Base-by-base conservation (phyloP, 2,888 invertebrate species). In the Rhyacophila evoluta region DNA sequence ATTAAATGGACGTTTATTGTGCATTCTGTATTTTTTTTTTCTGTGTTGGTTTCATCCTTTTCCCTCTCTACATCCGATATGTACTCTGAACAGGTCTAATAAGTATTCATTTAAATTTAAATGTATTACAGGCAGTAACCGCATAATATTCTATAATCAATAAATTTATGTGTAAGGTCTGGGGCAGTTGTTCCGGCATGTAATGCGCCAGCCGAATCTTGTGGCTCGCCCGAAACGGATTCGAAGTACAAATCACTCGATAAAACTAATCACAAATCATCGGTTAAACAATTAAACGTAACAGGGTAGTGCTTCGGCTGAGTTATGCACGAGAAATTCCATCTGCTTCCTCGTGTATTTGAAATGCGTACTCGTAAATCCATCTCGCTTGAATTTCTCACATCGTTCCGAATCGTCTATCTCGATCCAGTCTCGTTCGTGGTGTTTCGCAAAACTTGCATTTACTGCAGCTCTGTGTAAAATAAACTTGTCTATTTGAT, bases 211-310 rank as follows among this genome's bases (percentile, higher is more conserved):
- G 39, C 55, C 8, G 10, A 55, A 55, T 55, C 55, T 55, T 19
- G 10, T 19, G 10, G 12, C 55, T 6, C 15, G 19, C 6, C 55
- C 10, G 6, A 55, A 55, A 25, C 19, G 55, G 55, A 8, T 15
- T 41, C 41, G 12, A 19, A 41, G 19, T 41, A 41, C 41, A 41
- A 55, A 55, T 55, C 55, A 55, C 55, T 55, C 55, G 55, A 55
- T 55, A 55, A 55, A 55, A 55, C 55, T 55, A 55, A 55, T 55
- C 55, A 55, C 55, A 55, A 55, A 55, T 55, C 55, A 55, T 55
- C 55, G 55, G 55, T 55, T 41, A 55, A 55, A 55, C 55, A 55
- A 55, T 55, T 55, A 55, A 55, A 25, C 55, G 55, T 55, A 55
- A 55, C 55, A 10, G 2, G 8, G 55, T 8, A 19, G 55, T 55